A percentile compares a stretch with the other conserved stretches of the same genome.
phyloP scores from a whole-genome alignment of 2,888 invertebrate species.

The Brachyptera risi region DNA sequence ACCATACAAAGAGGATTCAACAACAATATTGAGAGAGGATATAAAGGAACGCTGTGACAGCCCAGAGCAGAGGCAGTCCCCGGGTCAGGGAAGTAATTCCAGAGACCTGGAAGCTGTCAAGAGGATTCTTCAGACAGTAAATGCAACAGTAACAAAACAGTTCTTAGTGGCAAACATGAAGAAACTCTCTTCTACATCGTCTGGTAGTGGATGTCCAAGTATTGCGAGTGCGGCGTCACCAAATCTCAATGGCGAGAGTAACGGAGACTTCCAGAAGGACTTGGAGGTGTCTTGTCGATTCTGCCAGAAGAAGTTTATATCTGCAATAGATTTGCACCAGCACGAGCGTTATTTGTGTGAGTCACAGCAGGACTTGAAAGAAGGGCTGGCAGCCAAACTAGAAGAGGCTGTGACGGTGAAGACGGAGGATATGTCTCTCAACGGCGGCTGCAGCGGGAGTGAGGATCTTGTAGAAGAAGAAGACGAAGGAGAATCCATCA shows the following conservation, averaged over 20 bases:
- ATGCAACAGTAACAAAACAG: conserved; percentile 69
- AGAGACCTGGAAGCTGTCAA: conserved; percentile 61
- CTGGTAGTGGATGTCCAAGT: conserved; percentile 38
- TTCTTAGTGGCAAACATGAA: conserved; percentile 65
- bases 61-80: conserved; percentile 37
- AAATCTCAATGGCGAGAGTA: conserved; percentile 5
- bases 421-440: conserved; percentile 46
- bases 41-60: conserved; percentile 9
- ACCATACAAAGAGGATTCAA: neutral
- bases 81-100: conserved; percentile 40
- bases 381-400: conserved; percentile 73
- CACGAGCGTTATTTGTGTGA: conserved; percentile 57
- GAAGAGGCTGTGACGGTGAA: conserved; percentile 59
- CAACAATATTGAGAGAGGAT: neutral
- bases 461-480: conserved; percentile 44
- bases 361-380: conserved; percentile 51
- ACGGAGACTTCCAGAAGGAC: conserved; percentile 29
- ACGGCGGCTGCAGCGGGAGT: conserved; percentile 54
- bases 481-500: conserved; percentile 37
- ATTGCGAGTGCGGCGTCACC: conserved; percentile 28
- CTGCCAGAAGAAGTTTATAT: conserved; percentile 57
- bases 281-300: conserved; percentile 50
- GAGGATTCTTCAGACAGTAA: conserved; percentile 69
- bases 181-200: conserved; percentile 55
- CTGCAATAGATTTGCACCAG: conserved; percentile 59